A percentile compares a stretch with the other conserved stretches of the same genome.
phyloP scores from a whole-genome alignment of 2,888 invertebrate genomes.

The Nomada goodeniana region DNA sequence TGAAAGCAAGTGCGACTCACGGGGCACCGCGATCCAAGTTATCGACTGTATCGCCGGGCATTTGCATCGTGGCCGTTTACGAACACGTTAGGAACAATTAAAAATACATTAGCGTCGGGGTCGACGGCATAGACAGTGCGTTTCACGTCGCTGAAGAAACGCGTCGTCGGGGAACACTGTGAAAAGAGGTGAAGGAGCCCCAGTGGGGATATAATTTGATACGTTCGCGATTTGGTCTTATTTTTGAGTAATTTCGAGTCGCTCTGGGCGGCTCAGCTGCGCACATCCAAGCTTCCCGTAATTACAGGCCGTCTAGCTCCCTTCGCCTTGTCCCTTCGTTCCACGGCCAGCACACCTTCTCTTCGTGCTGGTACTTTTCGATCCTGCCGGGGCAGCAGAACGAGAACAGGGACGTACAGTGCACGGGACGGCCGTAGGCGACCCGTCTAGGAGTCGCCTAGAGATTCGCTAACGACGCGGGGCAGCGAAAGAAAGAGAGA shows the following conservation, averaged over 20 bases:
- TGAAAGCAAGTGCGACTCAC: background rate
- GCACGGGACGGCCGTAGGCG: conserved; percentile 64
- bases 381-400: conserved; percentile 2
- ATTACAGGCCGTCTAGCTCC: conserved; percentile 59
- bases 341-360: background rate
- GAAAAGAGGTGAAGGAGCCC: conserved; percentile 35
- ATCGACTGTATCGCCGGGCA: conserved; percentile 34
- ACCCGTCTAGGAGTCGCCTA: conserved; percentile 77
- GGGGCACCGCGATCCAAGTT: background rate
- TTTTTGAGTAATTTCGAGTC: conserved; percentile 82
- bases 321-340: conserved; percentile 19
- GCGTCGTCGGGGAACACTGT: conserved; percentile 51
- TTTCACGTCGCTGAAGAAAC: conserved; percentile 16
- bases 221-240: conserved; percentile 81
- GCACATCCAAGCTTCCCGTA: conserved; percentile 52
- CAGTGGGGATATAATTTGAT: conserved; percentile 77
- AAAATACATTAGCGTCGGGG: conserved; percentile 66
- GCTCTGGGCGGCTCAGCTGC: conserved; percentile 77
- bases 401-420: conserved; percentile 5
- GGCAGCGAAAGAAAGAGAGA: background rate
- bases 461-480: conserved; percentile 52
- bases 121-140: conserved; percentile 31
- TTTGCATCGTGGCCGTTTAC: conserved; percentile 51
- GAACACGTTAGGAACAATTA: conserved; percentile 64
- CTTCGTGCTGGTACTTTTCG: background rate